Evolutionary conservation across 2,113 vertebrate species (phyloP), one percentile per base, ranked within the genome.

Genomic region (Festucalex cinctus): DNA sequence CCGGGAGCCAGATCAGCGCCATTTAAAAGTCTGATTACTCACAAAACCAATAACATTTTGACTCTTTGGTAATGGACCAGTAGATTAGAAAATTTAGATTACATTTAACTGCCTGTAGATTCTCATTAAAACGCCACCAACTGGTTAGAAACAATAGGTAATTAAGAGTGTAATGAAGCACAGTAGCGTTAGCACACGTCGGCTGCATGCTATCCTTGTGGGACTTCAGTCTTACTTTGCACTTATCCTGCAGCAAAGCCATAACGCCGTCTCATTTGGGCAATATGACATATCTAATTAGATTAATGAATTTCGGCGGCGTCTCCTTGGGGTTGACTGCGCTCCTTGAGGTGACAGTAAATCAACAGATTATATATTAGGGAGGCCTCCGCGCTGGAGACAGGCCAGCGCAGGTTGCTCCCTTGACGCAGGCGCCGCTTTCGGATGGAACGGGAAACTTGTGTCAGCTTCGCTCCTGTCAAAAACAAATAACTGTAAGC

Each of bases 241-340:
- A 93, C 94, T 96, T 96, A 96, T 98, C 95, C 95, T 94, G 94
- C 94, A 97, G 96, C 95, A 94, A 95, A 94, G 94, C 94, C 94
- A 92, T 89, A 93, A 91, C 92, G 92, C 93, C 88, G 93, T 94
- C 95, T 96, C 94, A 94, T 95, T 97, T 95, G 95, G 94, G 94
- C 94, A 95, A 96, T 95, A 94, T 93, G 92, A 96, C 93, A 95
- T 95, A 95, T 98, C 98, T 96, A 97, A 99, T 98, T 97, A 98
- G 95, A 98, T 97, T 98, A 97, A 97, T 97, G 95, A 97, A 97
- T 95, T 96, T 94, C 94, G 91, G 94, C 92, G 91, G 82, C 82
- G 93, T 96, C 95, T 96, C 95, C 67, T 86, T 91, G 94, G 95
- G 93, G 93, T 93, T 93, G 91, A 91, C 85, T 93, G 93, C 91